Evolutionary conservation across 2,113 vertebrate species (phyloP).

Genomic region (Boulengeromyrus knoepffleri): DNA sequence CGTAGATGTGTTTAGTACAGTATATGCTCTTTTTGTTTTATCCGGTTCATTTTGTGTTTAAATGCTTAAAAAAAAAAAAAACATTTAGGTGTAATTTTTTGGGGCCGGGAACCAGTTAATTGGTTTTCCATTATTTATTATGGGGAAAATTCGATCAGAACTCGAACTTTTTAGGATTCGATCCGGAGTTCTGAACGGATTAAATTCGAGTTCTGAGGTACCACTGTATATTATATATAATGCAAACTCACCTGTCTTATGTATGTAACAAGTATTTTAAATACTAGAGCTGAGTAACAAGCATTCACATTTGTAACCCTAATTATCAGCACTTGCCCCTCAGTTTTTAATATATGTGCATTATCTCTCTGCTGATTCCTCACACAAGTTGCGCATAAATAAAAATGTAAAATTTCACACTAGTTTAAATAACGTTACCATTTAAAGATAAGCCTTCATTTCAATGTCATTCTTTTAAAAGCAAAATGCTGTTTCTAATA

Average conservation of each 20-base stretch:
- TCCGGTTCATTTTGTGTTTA: too few species aligned
- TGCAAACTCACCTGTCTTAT: not conserved
- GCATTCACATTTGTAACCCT: not conserved
- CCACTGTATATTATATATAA: not conserved
- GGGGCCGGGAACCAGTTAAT: too few species aligned
- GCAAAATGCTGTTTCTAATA: not conserved
- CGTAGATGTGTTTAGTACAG: too few species aligned
- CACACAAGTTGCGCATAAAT: not conserved
- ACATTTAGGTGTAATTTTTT: too few species aligned
- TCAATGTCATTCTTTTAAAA: not conserved
- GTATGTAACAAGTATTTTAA: not conserved
- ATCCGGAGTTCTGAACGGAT: too few species aligned
- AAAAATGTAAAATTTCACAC: not conserved
- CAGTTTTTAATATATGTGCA: not conserved
- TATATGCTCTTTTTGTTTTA: too few species aligned
- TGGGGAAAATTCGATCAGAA: too few species aligned
- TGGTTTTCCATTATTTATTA: too few species aligned
- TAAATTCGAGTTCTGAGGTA: too few species aligned
- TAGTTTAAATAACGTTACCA: not conserved
- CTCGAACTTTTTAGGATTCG: too few species aligned
- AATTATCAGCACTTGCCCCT: not conserved
- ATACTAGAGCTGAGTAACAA: not conserved
- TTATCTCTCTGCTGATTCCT: not conserved
- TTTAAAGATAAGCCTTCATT: not conserved
- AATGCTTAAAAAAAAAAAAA: too few species aligned